Base-by-base conservation (phyloP, 2,797 vertebrate species). In the Pampus argenteus region DNA sequence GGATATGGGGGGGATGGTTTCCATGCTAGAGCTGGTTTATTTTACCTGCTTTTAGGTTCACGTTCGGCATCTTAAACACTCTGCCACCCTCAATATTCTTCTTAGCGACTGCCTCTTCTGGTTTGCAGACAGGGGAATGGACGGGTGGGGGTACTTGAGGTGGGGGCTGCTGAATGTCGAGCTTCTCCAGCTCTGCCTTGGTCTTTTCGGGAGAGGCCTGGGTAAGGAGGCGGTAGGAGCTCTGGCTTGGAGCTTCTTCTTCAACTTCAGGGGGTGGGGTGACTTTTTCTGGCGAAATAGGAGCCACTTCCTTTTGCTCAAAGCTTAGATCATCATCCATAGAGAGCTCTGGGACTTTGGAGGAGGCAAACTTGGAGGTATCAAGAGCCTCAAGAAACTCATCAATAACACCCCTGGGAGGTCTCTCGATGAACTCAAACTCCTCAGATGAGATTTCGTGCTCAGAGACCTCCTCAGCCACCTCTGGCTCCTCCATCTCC, bases 401-500 rank as follows among this genome's bases (percentile, higher is more conserved):
- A 2, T 95, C 94, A 0, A 94, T 92, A 0, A 92, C 91, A 0
- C 94, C 94, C 42, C 83, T 88, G 0, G 93, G 91, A 1, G 94
- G 93, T 44, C 92, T 87, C 74, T 95, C 95, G 0, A 95, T 94
- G 72, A 95, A 95, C 78, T 95, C 95, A 5, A 95, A 95, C 77
- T 95, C 95, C 69, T 95, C 95, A 6, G 94, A 95, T 0, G 94
- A 95, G 31, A 90, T 90, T 34, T 95, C 94, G 9, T 93, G 94
- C 78, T 95, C 94, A 0, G 94, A 95, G 17, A 84, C 79, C 75
- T 94, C 92, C 26, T 94, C 94, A 0, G 85, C 88, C 9, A 89
- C 68, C 64, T 94, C 92, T 0, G 81, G 76, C 58, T 95, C 92
- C 9, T 92, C 91, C 48, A 80, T 8, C 14, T 90, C 90, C 87